Conservation (phyloP, 2,113 vertebrate genomes). For the Urocynchramus pylzowi region DNA sequence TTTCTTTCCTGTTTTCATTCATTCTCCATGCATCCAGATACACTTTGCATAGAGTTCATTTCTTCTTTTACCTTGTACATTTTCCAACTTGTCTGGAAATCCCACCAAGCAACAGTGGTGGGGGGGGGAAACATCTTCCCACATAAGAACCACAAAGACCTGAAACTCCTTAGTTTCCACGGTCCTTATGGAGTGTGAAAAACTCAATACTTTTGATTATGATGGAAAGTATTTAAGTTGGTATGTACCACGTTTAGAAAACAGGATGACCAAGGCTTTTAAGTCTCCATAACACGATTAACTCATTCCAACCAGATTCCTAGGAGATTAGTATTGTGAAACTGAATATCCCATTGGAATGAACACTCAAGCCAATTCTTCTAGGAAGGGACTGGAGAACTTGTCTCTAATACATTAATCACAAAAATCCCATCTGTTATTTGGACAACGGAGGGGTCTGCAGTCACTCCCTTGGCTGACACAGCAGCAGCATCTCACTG, state of each 20-base stretch:
- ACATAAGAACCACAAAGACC: neutral
- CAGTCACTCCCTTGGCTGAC: neutral
- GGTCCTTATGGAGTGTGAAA: neutral
- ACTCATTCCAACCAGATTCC: neutral
- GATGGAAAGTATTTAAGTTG: neutral
- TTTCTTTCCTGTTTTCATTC: neutral
- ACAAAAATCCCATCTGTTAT: neutral
- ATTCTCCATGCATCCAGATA: neutral
- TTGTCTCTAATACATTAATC: neutral
- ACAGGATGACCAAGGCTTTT: neutral
- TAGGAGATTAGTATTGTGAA: neutral
- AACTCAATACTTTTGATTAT: neutral
- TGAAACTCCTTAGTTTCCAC: neutral
- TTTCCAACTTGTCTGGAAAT: neutral
- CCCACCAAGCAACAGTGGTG: neutral
- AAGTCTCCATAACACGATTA: neutral
- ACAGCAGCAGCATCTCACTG: neutral
- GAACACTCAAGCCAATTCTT: neutral
- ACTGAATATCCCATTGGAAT: neutral
- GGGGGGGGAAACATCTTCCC: neutral
- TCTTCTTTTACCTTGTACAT: neutral
- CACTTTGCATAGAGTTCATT: neutral
- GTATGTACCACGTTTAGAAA: neutral
- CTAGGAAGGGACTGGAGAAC: neutral
- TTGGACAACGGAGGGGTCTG: neutral